Evolutionary conservation across 2,888 invertebrate species (phyloP), one percentile per base, ranked within the genome.

Genomic region (Camptogramma bilineatum): DNA sequence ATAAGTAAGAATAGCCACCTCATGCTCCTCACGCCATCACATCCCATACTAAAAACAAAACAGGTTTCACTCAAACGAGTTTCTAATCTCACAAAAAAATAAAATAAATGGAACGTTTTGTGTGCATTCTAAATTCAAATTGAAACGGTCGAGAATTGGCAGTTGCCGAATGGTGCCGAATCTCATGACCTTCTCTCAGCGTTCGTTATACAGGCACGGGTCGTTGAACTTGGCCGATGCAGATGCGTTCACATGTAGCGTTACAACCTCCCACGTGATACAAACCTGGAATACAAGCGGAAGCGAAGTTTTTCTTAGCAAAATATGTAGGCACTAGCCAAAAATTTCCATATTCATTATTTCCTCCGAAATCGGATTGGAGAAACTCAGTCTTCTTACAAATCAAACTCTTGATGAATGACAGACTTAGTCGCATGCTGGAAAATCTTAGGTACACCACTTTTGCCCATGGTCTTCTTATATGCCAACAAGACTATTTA

Each of bases 181-280:
- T 85, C 82, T 75, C 85, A 84, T 87, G 90, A 88, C 89, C 90
- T 90, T 91, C 89, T 87, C 84, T 82, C 85, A 82, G 81, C 80
- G 80, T 79, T 86, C 82, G 85, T 86, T 88, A 85, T 80, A 79
- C 75, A 73, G 67, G 72, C 70, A 62, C 63, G 73, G 89, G 85
- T 87, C 86, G 71, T 73, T 75, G 90, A 83, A 85, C 90, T 72
- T 71, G 52, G 71, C 76, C 77, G 81, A 88, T 92, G 92, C 92
- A 91, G 92, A 92, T 92, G 91, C 92, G 88, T 88, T 90, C 88
- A 85, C 89, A 90, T 90, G 88, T 87, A 88, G 84, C 84, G 82
- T 80, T 87, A 90, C 88, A 88, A 88, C 90, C 91, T 90, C 90
- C 91, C 89, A 90, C 91, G 90, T 87, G 82, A 84, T 68, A 48